Evolutionary conservation across 2,888 invertebrate genomes (phyloP), one percentile per base, ranked within the genome.

Genomic region (Meloe dianella): DNA sequence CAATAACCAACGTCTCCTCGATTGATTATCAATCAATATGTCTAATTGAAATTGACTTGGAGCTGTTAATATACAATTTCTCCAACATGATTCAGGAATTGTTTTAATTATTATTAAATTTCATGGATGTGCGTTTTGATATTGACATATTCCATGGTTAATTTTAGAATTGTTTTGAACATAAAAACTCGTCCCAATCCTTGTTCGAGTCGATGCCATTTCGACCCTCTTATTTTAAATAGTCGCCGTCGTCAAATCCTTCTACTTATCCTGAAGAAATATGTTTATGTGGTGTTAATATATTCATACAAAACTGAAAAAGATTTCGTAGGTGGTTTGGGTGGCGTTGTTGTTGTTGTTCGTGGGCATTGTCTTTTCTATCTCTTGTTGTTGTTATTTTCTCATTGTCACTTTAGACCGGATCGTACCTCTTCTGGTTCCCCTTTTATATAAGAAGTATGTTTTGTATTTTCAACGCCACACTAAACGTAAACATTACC

Each of bases 251-350:
- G 24, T 54, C 27, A 22, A 54, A 54, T 54, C 54, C 54, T 54
- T 24, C 51, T 30, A 20, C n/a, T 58, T 22, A 30, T 70, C 71
- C 73, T 30, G 47, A 76, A 81, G 79, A 81, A 77, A 81, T 81
- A 81, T 81, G 79, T 79, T 80, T 79, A 79, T 78, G 77, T 71
- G 71, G 73, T 73, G 77, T 78, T 81, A 82, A 82, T 81, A 81
- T 82, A 82, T 82, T 82, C 81, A 82, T 81, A 81, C 80, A 75
- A 76, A 78, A 54, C 54, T 54, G 54, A 20, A 68, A 72, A 71
- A 73, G 72, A 54, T 54, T 54, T 77, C 77, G 77, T 78, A 77
- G 71, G 79, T 75, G 78, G 75, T 71, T n/a, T 72, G 61, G 63
- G 63, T 78, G 64, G 76, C 77, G 78, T 76, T 68, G 67, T 73